Evolutionary conservation across 2,113 vertebrate genomes (phyloP).

Genomic region (Channa argus): DNA sequence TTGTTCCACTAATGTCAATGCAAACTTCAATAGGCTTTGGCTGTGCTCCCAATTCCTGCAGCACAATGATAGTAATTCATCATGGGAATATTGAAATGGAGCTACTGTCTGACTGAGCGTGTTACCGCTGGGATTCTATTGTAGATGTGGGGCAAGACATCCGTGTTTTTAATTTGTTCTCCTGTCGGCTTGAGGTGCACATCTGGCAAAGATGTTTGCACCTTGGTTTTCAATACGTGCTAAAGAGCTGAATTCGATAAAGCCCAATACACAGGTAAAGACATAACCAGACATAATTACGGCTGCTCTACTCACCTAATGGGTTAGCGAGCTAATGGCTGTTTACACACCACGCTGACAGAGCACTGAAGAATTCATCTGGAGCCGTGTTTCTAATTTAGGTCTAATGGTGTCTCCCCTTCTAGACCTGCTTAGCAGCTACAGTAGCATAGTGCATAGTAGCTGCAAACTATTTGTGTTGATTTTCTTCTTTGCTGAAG

Average conservation of each 20-base stretch:
- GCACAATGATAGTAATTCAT: conserved; percentile 72
- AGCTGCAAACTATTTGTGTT: too few relatives aligned
- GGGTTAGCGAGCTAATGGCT: not conserved
- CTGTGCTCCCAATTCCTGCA: conserved; percentile 59
- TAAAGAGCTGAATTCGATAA: not conserved
- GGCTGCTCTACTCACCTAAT: not conserved
- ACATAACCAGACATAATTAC: not conserved
- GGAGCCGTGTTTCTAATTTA: not conserved
- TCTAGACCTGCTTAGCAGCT: not conserved
- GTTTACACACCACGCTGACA: not conserved
- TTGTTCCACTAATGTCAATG: conserved; percentile 73
- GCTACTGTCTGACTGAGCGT: conserved; percentile 43
- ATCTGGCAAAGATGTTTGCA: conserved; percentile 45
- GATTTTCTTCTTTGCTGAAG: too few relatives aligned
- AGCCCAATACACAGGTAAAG: not conserved
- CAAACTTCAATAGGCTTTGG: conserved; percentile 70
- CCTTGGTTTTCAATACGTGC: conserved; percentile 20
- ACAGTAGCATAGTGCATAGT: too few relatives aligned
- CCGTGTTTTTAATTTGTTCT: conserved; percentile 49
- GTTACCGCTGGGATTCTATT: conserved; percentile 45
- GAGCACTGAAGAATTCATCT: not conserved
- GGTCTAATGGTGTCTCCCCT: not conserved
- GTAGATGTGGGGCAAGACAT: conserved; percentile 41
- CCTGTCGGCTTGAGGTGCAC: conserved; percentile 19
- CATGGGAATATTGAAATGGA: conserved; percentile 67